Base-by-base conservation (phyloP, 2,797 vertebrate genomes). In the Schizopygopsis pylzovi region DNA sequence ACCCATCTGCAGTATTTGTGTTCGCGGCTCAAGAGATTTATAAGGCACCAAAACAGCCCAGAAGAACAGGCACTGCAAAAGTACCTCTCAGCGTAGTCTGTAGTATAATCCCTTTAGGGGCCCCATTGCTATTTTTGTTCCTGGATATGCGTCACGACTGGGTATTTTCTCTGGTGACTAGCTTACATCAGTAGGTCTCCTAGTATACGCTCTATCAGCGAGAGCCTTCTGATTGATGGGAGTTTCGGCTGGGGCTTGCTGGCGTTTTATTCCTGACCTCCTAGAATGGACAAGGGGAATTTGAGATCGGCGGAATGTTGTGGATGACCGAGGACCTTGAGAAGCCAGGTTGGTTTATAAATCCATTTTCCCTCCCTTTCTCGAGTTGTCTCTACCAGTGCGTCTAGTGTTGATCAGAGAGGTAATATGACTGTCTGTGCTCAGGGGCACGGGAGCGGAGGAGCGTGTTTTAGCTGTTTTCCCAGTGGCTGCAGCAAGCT, bases 91-190 rank as follows among this genome's bases (percentile, higher is more conserved):
- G 95, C 94, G 96, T 96, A 94, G 96, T 94, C 94, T 95, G 96
- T 97, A 96, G 96, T 96, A 96, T 95, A 96, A 96, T 95, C 96
- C 97, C 96, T 97, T 94, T 94, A 89, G 95, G 95, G 97, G 96
- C 97, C 98, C 96, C 95, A 95, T 93, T 92, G 97, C 98, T 99
- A 99, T 99, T 99, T 99, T 97, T 97, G 97, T 97, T 96, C 94
- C 95, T 97, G 96, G 96, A 97, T 98, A 97, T 98, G 98, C 98
- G 96, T 99, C 98, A 99, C 94, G 95, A 96, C 96, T 97, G 97
- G 97, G 98, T 98, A 97, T 98, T 98, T 99, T 98, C 97, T 98
- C 97, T 97, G 97, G 97, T 97, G 97, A 97, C 97, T 97, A 94
- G 96, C 97, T 97, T 97, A 97, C 97, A 98, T 98, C 97, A 97